These are phyloP conservation scores for Hemistola chrysoprasaria DNA, from an alignment of 2,888 invertebrate genomes.

Conservation along the genomic window DNA sequence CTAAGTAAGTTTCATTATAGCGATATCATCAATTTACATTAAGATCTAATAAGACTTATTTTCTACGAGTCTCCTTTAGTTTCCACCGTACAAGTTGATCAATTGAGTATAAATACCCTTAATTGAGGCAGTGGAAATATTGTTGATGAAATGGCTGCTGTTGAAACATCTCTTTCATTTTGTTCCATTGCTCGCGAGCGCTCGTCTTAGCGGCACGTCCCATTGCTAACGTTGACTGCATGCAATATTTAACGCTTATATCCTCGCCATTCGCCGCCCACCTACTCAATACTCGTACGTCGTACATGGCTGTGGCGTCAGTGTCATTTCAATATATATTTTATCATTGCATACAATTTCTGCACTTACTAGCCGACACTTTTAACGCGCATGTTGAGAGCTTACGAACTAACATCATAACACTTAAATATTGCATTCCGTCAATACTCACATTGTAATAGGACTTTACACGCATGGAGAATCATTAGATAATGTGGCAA, in stretches of 20 bases:
- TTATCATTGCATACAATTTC: conserved; percentile 59
- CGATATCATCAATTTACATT: conserved; percentile 14
- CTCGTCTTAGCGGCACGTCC: conserved; percentile 74
- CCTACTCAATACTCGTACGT: conserved; percentile 23
- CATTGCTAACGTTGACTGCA: conserved; percentile 79
- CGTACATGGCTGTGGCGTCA: conserved; percentile 58
- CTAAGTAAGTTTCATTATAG: conserved; percentile 85
- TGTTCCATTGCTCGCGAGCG: conserved; percentile 64
- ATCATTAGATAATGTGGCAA: conserved; percentile 24
- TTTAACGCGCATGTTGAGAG: conserved; percentile 61
- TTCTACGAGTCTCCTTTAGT: conserved; percentile 29
- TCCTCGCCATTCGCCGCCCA: conserved; percentile 56
- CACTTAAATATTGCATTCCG: conserved; percentile 81
- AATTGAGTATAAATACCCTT: no score
- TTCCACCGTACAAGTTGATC: conserved; percentile 25
- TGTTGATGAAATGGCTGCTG: conserved; percentile 53
- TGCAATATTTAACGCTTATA: conserved; percentile 81
- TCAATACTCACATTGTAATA: conserved; percentile 64
- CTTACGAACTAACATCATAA: conserved; percentile 57
- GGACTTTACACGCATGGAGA: conserved; percentile 53
- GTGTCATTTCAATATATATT: conserved; percentile 55
- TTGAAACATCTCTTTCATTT: conserved; percentile 57
- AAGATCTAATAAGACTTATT: conserved; percentile 7
- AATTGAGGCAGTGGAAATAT: no score
- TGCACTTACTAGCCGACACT: conserved; percentile 53